A percentile compares a stretch with the other conserved stretches of the same genome.
phyloP scores from a whole-genome alignment of 2,797 vertebrate genomes.

The Sarcoramphus papa region DNA sequence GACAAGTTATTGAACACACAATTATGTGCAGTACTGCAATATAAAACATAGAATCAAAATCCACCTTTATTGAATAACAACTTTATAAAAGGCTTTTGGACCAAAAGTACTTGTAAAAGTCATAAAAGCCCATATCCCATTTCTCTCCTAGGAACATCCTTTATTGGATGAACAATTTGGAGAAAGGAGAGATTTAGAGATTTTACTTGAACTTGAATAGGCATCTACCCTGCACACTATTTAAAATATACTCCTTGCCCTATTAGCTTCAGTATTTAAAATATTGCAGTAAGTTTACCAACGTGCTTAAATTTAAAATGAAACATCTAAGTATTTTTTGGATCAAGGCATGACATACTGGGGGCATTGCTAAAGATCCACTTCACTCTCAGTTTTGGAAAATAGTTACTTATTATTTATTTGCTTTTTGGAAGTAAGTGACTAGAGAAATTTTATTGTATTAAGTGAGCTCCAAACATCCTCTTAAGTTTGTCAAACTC shows the following conservation, averaged over 20 bases:
- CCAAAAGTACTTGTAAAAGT: background rate
- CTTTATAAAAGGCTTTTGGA: background rate
- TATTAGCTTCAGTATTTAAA: background rate
- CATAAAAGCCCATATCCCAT: background rate
- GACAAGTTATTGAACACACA: constrained; percentile 9
- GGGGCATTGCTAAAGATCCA: background rate
- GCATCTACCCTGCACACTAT: background rate
- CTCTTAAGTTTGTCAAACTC: background rate
- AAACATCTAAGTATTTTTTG: background rate
- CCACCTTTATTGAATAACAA: background rate
- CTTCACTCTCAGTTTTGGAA: background rate
- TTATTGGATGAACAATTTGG: background rate
- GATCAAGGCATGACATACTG: background rate
- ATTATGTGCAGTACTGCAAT: background rate
- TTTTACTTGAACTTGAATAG: background rate
- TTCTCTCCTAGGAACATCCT: background rate
- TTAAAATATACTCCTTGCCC: background rate
- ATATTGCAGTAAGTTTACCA: background rate
- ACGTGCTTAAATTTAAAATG: background rate
- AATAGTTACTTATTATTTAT: background rate
- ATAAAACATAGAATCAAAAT: background rate
- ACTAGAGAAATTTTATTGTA: background rate
- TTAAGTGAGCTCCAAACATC: background rate
- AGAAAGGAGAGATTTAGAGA: background rate
- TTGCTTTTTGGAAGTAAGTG: background rate